These are phyloP conservation scores for Halotydeus destructor DNA, from an alignment of 1,140 invertebrate species.

Conservation along the genomic window DNA sequence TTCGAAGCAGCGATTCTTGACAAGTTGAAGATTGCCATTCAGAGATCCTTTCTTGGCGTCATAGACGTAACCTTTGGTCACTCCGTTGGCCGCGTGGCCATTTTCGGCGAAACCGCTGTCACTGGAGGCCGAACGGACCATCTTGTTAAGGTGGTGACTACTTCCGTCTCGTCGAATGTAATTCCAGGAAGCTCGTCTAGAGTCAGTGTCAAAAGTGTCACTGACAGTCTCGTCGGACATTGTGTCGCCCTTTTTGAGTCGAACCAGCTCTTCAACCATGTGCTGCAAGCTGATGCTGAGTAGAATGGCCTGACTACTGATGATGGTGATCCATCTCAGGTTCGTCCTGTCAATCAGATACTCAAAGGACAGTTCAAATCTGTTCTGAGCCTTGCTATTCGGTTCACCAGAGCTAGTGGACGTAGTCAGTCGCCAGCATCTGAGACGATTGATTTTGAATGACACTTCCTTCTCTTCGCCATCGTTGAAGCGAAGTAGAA, in stretches of 20 bases:
- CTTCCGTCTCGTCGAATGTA: conserved; percentile 35
- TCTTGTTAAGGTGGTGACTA: conserved; percentile 18
- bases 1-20: conserved; percentile 71
- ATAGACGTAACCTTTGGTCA: neutral
- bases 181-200: conserved; percentile 23
- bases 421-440: conserved; percentile 84
- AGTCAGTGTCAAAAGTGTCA: conserved; percentile 9
- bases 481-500: conserved; percentile 17
- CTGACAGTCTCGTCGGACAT: conserved; percentile 5
- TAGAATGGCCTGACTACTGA: conserved; percentile 71
- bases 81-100: neutral
- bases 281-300: conserved; percentile 84
- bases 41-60: conserved; percentile 21
- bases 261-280: conserved; percentile 79
- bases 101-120: neutral
- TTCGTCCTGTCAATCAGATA: conserved; percentile 80
- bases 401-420: neutral
- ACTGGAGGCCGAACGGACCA: conserved; percentile 16
- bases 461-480: conserved; percentile 43
- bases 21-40: conserved; percentile 24
- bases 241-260: conserved; percentile 42
- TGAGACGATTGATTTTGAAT: conserved; percentile 83
- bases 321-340: conserved; percentile 74
- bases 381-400: neutral
- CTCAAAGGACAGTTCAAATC: conserved; percentile 73